Evolutionary conservation across 2,888 invertebrate species (phyloP), one percentile per base, ranked within the genome.

Genomic region (Hemicrepidius hirtus): DNA sequence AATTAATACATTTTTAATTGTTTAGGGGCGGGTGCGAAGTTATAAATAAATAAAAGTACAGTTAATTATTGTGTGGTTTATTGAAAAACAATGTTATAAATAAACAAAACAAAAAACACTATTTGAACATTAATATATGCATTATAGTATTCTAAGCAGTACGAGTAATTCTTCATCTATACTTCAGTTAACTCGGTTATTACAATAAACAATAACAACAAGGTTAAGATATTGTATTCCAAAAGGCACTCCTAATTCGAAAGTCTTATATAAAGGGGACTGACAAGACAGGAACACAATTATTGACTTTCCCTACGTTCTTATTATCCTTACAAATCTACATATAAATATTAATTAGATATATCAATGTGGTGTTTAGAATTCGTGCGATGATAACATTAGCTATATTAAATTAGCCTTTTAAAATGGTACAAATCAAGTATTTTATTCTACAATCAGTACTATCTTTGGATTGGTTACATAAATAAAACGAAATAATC

Each of bases 161-260:
- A 70, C 55, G 70, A 77, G 74, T 77, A 77, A 78, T 78, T 78
- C 75, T 76, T 79, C 72, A 75, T 79, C 80, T 78, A 80, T n/a
- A 76, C 75, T 68, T 68, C 55, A 35, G 13, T 35, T 71, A 68
- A 76, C 75, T 76, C 75, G 73, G 68, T 78, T 65, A 78, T 78
- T 77, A 73, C 76, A 67, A 76, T 78, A 77, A 80, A 79, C 78
- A 78, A 80, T 79, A 81, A 81, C 79, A 76, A 71, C 79, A 77
- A 68, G 73, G 74, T 79, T 76, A 76, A 76, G 75, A 77, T 81
- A 80, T 79, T 80, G 79, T 84, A 81, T 81, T 82, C 72, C 76
- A 79, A 83, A 85, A 85, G 85, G 85, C 85, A 85, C 85, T 85
- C 84, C 83, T 84, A 84, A 84, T 81, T 80, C 80, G 80, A 82